Evolutionary conservation across 2,113 vertebrate genomes (phyloP).

Genomic region (Pheucticus melanocephalus): DNA sequence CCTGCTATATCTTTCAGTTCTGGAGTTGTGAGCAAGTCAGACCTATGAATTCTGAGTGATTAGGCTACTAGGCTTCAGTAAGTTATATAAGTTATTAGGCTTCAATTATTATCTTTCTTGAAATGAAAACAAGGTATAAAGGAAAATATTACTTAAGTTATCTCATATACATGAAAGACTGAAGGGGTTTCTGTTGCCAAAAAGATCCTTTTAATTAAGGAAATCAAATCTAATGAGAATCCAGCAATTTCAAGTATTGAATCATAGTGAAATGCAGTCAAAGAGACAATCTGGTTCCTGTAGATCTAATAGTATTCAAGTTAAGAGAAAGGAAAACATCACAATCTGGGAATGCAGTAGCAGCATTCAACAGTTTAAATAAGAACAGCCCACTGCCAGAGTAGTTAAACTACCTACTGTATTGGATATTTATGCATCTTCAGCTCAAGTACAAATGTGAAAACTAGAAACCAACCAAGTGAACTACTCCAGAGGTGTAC

Average conservation of each 20-base stretch:
- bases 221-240: neutral
- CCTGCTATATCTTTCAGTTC: neutral
- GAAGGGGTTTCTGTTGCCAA: neutral
- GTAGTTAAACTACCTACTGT: neutral
- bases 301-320: neutral
- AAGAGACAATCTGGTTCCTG: neutral
- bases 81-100: neutral
- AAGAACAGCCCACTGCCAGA: neutral
- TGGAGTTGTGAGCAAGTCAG: neutral
- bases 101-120: neutral
- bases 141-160: neutral
- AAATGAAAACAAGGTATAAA: neutral
- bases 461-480: neutral
- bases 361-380: neutral
- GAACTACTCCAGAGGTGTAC: neutral
- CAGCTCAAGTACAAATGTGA: neutral
- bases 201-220: neutral
- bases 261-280: neutral
- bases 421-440: neutral
- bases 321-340: neutral
- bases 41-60: neutral
- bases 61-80: neutral
- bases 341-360: neutral
- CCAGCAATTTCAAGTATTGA: neutral
- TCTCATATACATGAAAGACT: neutral